A percentile compares a stretch with the other conserved stretches of the same genome.
These are phyloP conservation scores for Lycodopsis pacificus DNA, from an alignment of 2,797 vertebrate species.

Conservation along the genomic window DNA sequence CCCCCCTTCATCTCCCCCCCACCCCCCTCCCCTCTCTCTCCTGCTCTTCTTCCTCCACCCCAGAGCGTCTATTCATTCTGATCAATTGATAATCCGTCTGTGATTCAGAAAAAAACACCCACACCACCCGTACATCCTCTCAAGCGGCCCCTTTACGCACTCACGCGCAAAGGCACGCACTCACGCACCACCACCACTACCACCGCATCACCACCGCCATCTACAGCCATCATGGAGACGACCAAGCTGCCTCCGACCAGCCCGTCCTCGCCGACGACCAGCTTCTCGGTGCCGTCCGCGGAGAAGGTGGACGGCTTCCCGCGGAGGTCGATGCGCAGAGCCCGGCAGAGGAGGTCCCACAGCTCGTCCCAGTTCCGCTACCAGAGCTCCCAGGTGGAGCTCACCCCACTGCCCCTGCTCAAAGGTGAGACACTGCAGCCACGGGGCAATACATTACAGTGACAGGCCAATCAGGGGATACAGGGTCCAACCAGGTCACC, in stretches of 20 bases:
- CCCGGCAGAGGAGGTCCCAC: slow-evolving; percentile 92
- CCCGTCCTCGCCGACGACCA: slow-evolving; percentile 91
- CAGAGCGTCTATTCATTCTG: slow-evolving; percentile 37
- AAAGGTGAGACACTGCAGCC: slow-evolving; percentile 88
- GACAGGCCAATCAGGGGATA: neutral
- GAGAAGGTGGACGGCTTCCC: slow-evolving; percentile 96
- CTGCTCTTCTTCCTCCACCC: slow-evolving; percentile 15
- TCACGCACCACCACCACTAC: neutral
- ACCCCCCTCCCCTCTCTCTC: neutral
- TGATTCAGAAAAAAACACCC: slow-evolving; percentile 62
- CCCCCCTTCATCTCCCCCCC: slow-evolving; percentile 14
- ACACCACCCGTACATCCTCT: slow-evolving; percentile 33
- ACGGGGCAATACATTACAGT: neutral
- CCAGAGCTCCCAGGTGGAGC: slow-evolving; percentile 95
- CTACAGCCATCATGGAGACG: slow-evolving; percentile 80
- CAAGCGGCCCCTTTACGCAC: slow-evolving; percentile 28
- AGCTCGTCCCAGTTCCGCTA: slow-evolving; percentile 96
- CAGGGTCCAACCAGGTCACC: neutral
- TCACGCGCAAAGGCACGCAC: slow-evolving; percentile 18
- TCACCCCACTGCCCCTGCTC: slow-evolving; percentile 91
- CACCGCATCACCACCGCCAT: neutral
- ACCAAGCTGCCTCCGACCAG: slow-evolving; percentile 92
- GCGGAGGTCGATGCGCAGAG: slow-evolving; percentile 92
- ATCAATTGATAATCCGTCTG: slow-evolving; percentile 62
- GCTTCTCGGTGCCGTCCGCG: slow-evolving; percentile 92